Evolutionary conservation across 1,140 invertebrate genomes (phyloP), one percentile per base, ranked within the genome.

Genomic region (Fopius arisanus): DNA sequence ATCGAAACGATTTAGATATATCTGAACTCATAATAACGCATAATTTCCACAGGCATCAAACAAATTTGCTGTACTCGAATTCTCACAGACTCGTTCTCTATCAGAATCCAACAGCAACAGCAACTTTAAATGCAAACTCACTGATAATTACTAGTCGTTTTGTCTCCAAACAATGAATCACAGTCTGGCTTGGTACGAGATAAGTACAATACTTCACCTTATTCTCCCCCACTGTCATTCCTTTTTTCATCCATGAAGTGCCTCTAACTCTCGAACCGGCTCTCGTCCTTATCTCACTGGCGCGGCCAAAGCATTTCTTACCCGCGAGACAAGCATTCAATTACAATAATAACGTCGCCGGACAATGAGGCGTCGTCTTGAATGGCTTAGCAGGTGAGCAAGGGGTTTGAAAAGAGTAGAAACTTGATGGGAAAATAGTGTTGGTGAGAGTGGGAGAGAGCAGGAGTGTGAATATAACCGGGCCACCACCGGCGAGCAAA

Each of bases 321-420:
- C 59, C 71, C 74, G 71, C 73, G 77, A 80, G 78, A 80, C 79
- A 80, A 83, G 78, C 80, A 84, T 84, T 84, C 78, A 82, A 84
- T 84, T 82, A 84, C 75, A 76, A 83, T 84, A 78, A 83, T 83
- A 82, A 83, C 74, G 70, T 78, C 78, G 77, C 79, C 79, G 78
- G 78, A 83, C 78, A 82, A 82, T 82, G 83, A 79, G 59, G 73
- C 75, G 78, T 29, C 16, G 31, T 78, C 77, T 81, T 84, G 77
- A 83, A 82, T 84, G 81, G 75, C 71, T 78, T 62, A 79, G 77
- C 78, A 81, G 78, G 78, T 78, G 80, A 81, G 67, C 71, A 62
- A 67, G 74, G 31, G 23, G 70, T 63, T 72, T 75, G 69, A 73
- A 72, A 70, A 62, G 28, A 65, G 29, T 31, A 33, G 26, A 65